Conservation (phyloP, 2,888 invertebrate species). For the Clanis bilineata region DNA sequence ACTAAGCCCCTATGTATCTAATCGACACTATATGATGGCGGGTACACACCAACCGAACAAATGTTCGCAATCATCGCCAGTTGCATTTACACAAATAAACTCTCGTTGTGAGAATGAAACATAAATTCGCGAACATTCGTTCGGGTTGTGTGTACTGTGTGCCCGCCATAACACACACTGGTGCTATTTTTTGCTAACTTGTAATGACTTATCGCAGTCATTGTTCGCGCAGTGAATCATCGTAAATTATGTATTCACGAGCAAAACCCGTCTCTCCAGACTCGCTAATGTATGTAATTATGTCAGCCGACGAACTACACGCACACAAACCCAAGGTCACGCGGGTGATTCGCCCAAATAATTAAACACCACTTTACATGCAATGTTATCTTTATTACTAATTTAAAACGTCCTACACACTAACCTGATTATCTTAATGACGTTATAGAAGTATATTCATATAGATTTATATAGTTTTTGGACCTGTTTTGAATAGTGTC, state of each 20-base stretch:
- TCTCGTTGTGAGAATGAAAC: too few relatives aligned
- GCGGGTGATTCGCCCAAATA: background rate
- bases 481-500: too few relatives aligned
- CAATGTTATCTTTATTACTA: conserved; percentile 1
- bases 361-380: background rate
- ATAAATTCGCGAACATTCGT: too few relatives aligned
- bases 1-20: background rate
- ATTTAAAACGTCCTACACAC: background rate
- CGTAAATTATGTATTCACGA: conserved; percentile 5
- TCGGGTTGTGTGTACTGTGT: too few relatives aligned
- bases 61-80: too few relatives aligned
- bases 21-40: background rate
- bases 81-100: too few relatives aligned
- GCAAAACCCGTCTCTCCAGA: background rate
- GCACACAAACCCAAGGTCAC: background rate
- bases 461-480: background rate
- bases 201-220: background rate
- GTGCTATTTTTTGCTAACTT: background rate
- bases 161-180: background rate
- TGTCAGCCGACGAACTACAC: conserved; percentile 3
- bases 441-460: background rate
- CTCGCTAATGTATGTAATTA: conserved; percentile 8
- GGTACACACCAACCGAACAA: too few relatives aligned
- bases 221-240: conserved; percentile 9
- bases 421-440: background rate